Conservation (phyloP, 2,113 vertebrate species). For the Chelonoidis abingdonii region DNA sequence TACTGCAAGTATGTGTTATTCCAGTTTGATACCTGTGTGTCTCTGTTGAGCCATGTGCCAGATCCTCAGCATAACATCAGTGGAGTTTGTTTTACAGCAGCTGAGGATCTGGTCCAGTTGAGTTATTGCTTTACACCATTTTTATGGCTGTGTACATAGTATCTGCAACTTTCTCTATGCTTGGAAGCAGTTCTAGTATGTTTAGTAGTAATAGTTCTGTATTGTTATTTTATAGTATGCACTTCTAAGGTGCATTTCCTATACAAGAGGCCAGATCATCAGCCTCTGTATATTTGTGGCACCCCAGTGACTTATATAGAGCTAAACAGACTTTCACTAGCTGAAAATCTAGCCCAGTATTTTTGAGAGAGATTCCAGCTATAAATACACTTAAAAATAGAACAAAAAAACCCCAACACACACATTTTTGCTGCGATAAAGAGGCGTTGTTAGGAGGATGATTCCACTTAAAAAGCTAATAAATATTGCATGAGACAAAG, state of each 20-base stretch:
- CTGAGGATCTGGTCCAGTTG: neutral
- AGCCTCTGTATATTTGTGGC: neutral
- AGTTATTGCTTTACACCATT: neutral
- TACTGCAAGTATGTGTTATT: neutral
- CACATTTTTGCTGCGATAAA: neutral
- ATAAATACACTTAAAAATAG: accelerated
- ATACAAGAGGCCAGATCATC: neutral
- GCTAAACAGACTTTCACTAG: neutral
- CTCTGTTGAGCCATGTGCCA: neutral
- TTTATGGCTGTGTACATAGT: neutral
- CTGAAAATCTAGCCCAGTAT: neutral
- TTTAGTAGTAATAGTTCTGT: neutral
- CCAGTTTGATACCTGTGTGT: neutral
- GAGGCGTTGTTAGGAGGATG: neutral
- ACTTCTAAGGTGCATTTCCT: neutral
- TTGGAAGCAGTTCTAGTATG: neutral
- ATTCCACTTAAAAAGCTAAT: neutral
- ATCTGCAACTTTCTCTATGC: neutral
- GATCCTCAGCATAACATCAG: neutral
- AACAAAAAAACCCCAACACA: neutral
- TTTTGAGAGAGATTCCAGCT: neutral
- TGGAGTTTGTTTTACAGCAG: neutral
- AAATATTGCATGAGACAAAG: neutral
- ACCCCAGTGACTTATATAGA: neutral
- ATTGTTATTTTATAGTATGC: neutral